Conservation (phyloP, 2,797 vertebrate species). For the Uromys caudimaculatus region DNA sequence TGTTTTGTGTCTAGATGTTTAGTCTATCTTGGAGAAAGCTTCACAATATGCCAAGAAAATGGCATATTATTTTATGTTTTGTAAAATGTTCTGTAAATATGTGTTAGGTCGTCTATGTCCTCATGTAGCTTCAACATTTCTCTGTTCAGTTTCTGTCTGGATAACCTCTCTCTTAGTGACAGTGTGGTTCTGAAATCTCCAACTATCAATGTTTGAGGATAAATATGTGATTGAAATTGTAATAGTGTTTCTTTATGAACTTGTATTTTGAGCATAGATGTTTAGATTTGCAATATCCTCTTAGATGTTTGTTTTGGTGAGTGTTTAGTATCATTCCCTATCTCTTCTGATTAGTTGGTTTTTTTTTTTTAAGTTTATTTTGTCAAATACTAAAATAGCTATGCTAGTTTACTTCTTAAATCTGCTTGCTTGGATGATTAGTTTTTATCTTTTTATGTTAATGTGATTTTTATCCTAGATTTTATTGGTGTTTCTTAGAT, state of each 20-base stretch:
- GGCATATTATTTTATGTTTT: too few relatives aligned
- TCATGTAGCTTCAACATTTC: too few relatives aligned
- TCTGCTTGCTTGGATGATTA: too few relatives aligned
- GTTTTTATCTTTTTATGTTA: not conserved
- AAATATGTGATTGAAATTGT: not conserved
- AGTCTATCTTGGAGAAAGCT: not conserved
- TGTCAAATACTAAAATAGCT: not conserved
- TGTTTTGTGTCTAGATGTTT: not conserved
- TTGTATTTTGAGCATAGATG: not conserved
- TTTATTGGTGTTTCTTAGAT: not conserved
- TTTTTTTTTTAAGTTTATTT: not conserved
- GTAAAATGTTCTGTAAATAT: too few relatives aligned
- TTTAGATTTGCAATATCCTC: not conserved
- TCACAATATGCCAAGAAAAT: not conserved
- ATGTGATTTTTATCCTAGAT: not conserved
- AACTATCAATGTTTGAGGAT: not conserved
- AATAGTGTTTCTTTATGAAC: not conserved
- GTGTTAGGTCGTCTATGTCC: too few relatives aligned
- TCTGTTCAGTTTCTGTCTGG: too few relatives aligned
- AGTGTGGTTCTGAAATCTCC: not conserved
- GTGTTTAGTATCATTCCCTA: too few relatives aligned
- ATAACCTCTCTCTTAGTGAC: not conserved
- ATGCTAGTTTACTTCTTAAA: not conserved
- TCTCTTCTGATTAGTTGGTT: not conserved
- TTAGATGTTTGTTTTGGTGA: not conserved